Evolutionary conservation across 2,888 invertebrate genomes (phyloP).

Genomic region (Fragum sueziense): DNA sequence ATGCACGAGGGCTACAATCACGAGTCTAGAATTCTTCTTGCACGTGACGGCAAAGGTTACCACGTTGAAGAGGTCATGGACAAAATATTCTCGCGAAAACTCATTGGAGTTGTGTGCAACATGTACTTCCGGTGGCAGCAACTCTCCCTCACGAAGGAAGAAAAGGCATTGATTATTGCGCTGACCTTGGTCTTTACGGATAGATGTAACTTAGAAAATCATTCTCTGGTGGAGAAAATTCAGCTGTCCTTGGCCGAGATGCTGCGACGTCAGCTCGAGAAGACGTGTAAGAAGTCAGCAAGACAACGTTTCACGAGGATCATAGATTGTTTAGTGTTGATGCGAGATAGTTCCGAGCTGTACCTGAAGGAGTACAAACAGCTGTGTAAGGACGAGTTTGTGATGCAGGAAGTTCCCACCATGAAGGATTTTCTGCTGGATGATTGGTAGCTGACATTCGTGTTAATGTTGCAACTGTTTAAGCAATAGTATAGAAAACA

Average conservation of each 20-base stretch:
- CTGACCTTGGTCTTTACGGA: conserved; percentile 45
- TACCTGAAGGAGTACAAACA: conserved; percentile 50
- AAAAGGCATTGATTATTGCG: conserved; percentile 48
- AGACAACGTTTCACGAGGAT: conserved; percentile 43
- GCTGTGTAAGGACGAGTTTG: conserved; percentile 50
- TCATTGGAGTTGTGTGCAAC: conserved; percentile 12
- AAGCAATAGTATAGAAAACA: too few species aligned
- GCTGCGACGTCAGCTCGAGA: conserved; percentile 28
- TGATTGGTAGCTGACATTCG: too few species aligned
- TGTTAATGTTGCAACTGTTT: too few species aligned
- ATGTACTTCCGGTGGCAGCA: conserved; percentile 42
- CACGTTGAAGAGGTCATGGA: conserved; percentile 47
- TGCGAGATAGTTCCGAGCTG: conserved; percentile 44
- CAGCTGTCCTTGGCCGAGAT: conserved; percentile 41
- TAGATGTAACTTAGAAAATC: conserved; percentile 47
- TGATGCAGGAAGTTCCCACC: conserved; percentile 48
- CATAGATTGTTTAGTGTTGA: conserved; percentile 39
- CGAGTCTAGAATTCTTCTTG: conserved; percentile 32
- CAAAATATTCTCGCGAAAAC: conserved; percentile 42
- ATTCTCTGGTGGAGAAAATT: conserved; percentile 41
- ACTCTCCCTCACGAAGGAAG: conserved; percentile 39
- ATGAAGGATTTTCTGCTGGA: conserved; percentile 54
- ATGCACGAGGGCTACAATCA: conserved; percentile 45
- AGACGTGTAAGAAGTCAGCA: conserved; percentile 9
- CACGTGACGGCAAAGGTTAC: conserved; percentile 31